Percentiles rank a stretch among this genome's conserved stretches.
These are phyloP conservation scores for Sebastes vulpes DNA, from an alignment of 2,797 vertebrate genomes.

Conservation along the genomic window DNA sequence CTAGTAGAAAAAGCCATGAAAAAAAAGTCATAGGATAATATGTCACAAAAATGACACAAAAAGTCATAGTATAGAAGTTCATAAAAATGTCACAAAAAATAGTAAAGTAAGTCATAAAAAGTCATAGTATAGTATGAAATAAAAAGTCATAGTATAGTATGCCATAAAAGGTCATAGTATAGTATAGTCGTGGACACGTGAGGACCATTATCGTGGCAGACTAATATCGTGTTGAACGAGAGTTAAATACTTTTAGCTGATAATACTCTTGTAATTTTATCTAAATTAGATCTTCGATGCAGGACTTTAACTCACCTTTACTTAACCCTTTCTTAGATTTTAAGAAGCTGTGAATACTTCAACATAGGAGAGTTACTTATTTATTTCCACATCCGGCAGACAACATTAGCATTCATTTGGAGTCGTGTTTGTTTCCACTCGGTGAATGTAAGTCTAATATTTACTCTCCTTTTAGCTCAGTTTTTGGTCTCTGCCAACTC, in stretches of 20 bases:
- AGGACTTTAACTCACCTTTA: background rate
- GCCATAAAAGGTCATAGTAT: too few species aligned
- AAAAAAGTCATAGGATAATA: too few species aligned
- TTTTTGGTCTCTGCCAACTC: background rate
- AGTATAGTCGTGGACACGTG: too few species aligned
- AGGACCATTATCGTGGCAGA: too few species aligned
- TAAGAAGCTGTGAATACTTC: background rate
- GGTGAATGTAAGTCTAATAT: background rate
- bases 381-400: background rate
- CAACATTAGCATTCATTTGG: background rate
- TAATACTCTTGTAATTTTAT: background rate
- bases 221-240: background rate
- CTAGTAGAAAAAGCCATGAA: too few species aligned
- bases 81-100: too few species aligned
- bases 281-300: background rate
- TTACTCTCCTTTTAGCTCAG: background rate
- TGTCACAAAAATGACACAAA: too few species aligned
- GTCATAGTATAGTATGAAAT: too few species aligned
- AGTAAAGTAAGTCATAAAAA: too few species aligned
- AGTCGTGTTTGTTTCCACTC: background rate
- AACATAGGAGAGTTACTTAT: background rate
- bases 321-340: background rate
- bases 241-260: background rate
- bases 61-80: background rate
- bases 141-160: too few species aligned